These are phyloP conservation scores for Phoenicopterus ruber DNA, from an alignment of 2,113 vertebrate species.

Conservation along the genomic window DNA sequence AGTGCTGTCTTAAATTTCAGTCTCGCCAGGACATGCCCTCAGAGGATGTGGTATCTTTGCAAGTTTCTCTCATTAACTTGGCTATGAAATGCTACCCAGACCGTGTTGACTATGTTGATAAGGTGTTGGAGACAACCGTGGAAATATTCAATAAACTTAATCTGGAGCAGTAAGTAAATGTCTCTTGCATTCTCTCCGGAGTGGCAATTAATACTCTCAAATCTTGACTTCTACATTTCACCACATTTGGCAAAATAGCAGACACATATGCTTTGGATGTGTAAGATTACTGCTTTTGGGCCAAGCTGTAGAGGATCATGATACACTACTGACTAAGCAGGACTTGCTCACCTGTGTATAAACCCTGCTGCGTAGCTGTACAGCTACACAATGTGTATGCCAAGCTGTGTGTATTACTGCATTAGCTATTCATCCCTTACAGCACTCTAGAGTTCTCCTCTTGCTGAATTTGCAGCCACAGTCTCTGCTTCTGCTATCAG, in stretches of 20 bases:
- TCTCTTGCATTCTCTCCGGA: neutral
- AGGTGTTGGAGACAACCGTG: conserved; percentile 95
- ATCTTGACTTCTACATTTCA: neutral
- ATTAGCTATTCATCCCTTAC: neutral
- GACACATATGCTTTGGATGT: neutral
- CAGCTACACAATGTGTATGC: neutral
- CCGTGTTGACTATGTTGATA: conserved; percentile 98
- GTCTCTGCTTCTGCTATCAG: neutral
- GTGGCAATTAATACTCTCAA: neutral
- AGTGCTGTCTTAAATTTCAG: conserved; percentile 65
- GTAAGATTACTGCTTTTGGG: neutral
- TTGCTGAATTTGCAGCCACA: neutral
- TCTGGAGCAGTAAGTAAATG: conserved; percentile 90
- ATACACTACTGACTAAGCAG: neutral
- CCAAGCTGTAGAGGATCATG: neutral
- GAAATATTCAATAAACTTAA: conserved; percentile 99
- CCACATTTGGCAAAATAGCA: neutral
- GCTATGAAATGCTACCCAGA: conserved; percentile 99
- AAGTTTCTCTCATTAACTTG: conserved; percentile 98
- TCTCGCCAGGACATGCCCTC: conserved; percentile 99
- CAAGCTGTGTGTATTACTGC: neutral
- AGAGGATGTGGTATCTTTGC: conserved; percentile 95
- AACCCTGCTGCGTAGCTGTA: neutral
- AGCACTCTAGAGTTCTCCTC: neutral
- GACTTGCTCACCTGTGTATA: neutral